Base-by-base conservation (phyloP, 2,888 invertebrate genomes). In the Andrena fulva region DNA sequence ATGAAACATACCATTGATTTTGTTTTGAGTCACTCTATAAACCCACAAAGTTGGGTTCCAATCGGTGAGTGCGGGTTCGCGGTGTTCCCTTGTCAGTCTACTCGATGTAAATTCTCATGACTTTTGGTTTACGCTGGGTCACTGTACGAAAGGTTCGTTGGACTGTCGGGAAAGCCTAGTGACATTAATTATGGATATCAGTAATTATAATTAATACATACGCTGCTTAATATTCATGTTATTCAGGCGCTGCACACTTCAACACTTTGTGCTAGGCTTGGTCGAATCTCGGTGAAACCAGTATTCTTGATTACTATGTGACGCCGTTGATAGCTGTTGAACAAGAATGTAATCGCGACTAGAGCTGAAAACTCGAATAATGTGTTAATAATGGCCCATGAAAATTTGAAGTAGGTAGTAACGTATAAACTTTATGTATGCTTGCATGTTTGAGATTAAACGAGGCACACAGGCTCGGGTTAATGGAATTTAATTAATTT, bases 221-320 rank as follows among this genome's bases (percentile, higher is more conserved):
- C 69, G 35, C n/a, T 8, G 16, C 56, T 69, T 56, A 56, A 35
- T 54, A 69, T 69, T 69, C 69, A 69, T 69, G n/a, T 56, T 69
- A 69, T 69, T 69, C 69, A 56, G 42, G 69, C 35, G 24, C 56
- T n/a, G 35, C n/a, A 56, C 68, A 33, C 8, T 52, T 52, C 52
- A 52, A 52, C 20, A 20, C 52, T 52, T 42, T 42, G 42, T 16
- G 42, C 42, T 16, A 33, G 67, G 10, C 67, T 67, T 67, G 50
- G 31, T 52, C 1, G 52, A 42, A 8, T 6, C 52, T 67, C 67
- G 67, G 50, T 52, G 31, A 20, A 67, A 52, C 50, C 5, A 31
- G 52, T 12, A 52, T 67, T 31, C 50, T 67, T 67, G n/a, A 50
- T 24, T 16, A 29, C 5, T 50, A 20, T 31, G 10, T n/a, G 3